Base-by-base conservation (phyloP, 2,888 invertebrate genomes). In the Parasteatoda lunata region DNA sequence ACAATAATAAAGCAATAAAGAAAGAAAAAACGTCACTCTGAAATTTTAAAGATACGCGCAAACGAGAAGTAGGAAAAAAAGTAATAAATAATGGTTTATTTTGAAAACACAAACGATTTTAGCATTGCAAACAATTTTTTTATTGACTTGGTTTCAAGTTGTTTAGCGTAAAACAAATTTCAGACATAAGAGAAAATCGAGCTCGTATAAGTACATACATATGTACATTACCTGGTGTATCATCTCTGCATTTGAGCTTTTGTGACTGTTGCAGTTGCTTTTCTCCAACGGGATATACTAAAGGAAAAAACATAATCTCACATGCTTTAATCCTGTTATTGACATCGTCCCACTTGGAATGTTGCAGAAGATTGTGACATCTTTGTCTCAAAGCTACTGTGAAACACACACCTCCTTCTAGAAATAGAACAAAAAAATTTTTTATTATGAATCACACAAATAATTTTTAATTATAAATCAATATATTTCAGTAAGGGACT, bases 251-350 rank as follows among this genome's bases (percentile, higher is more conserved):
- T 72, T 89, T 86, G 54, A 92, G 90, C 51, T 90, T 90, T 87
- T 92, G 92, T 78, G 90, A 89, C 54, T 88, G 89, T 80, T 90
- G 90, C 72, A 68, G 82, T 48, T 89, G 89, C 79, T 89, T 86
- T 77, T 90, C 90, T 54, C 89, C 88, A 49, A 90, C 90, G 48
- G 90, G 89, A 79, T 92, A 90, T 8, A 92, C 93, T 72, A 93
- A 90, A 0, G 93, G 93, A 47, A 93, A 91, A 89, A 93, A 93
- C 90, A 93, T 92, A 88, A 93, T 91, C 90, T 93, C 92, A 90
- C 93, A 93, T 48, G 92, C 90, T 66, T 91, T 91, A 13, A 91
- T 90, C 52, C 90, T 90, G 89, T 93, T 93, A 66, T 91, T 91
- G n/a, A 91, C 66, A 11, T 73, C 30, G 15, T 76, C 78, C 88